Base-by-base conservation (phyloP, 1,140 invertebrate species). In the Drosophila athabasca region DNA sequence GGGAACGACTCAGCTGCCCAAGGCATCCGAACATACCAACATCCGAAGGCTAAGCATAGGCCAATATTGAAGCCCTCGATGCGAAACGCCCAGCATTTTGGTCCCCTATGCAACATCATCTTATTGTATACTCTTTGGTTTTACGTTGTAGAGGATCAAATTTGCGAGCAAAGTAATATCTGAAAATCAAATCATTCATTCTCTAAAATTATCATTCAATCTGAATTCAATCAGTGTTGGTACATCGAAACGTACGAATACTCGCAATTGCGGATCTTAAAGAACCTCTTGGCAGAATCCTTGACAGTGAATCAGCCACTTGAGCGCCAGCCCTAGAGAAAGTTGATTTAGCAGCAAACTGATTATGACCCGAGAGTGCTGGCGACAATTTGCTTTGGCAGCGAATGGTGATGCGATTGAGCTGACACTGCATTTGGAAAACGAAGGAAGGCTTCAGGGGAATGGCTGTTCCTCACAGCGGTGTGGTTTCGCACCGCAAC, bases 351-450 rank as follows among this genome's bases (percentile, higher is more conserved):
- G 53, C 61, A 66, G 71, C 68, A 71, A 66, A 66, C 71, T 75
- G 71, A 66, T 74, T 73, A 58, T 49, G 60, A 5, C 22, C 60
- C 48, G 46, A 62, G 54, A 43, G 59, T 62, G 57, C 54, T 52
- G 68, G 39, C 57, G 58, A 77, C 68, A 68, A 82, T 68, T 82
- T 70, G 45, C 51, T 64, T 52, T 49, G 54, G 22, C 59, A 68
- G 67, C 44, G 50, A 52, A 62, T 75, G 74, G 44, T 75, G 70
- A 74, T 72, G 71, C 61, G 61, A 83, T 39, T 71, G 62, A 59
- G 73, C 78, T 70, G 59, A 66, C 62, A 65, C 50, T 64, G 78
- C 82, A 82, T 78, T 81, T 76, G 75, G 76, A 75, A 79, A 62
- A 19, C 55, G 35, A 39, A 4, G 11, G 35, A 39, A 4, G 11